Evolutionary conservation across 2,113 vertebrate species (phyloP), one percentile per base, ranked within the genome.

Genomic region (Diphyllodes magnificus): DNA sequence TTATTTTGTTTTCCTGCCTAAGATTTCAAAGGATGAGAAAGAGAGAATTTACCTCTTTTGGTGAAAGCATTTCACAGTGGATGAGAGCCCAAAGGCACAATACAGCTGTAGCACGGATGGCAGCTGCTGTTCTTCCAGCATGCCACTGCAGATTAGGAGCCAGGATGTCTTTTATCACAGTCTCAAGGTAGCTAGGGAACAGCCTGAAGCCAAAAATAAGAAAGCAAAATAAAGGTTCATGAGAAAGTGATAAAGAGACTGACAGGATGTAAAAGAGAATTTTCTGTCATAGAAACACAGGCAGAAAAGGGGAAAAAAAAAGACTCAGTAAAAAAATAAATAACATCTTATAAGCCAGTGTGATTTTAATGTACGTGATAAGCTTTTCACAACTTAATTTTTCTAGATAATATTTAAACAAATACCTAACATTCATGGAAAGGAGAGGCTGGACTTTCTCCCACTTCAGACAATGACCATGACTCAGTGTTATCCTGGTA

Each of bases 91-190:
- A 98, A 91, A 99, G 98, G 95, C 99, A 99, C 80, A 99, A 99
- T 68, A 99, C 97, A 18, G 98, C 98, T 4, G 98, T 96, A 7
- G 98, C 99, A 79, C 99, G 98, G 92, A 99, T 97, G 82, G 99
- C 99, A 16, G 98, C 98, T 5, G 99, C 98, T 3, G 98, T 98
- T 86, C 98, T 98, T 35, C 99, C 99, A 3, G 98, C 99, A 2
- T 96, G 98, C 99, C 99, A 99, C 97, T 99, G 98, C 96, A 99
- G 98, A 97, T 98, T 99, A 70, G 99, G 99, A 91, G 98, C 97
- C 95, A 99, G 88, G 59, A 99, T 90, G 69, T 99, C 98, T 86
- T 96, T 95, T 71, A 99, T 93, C 96, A 99, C 96, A 31, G 82
- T 95, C 97, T 99, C 98, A 11, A 99, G 96, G 96, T 98, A 96